These are phyloP conservation scores for Bombus superbus DNA, from an alignment of 1,140 invertebrate species.

Conservation along the genomic window DNA sequence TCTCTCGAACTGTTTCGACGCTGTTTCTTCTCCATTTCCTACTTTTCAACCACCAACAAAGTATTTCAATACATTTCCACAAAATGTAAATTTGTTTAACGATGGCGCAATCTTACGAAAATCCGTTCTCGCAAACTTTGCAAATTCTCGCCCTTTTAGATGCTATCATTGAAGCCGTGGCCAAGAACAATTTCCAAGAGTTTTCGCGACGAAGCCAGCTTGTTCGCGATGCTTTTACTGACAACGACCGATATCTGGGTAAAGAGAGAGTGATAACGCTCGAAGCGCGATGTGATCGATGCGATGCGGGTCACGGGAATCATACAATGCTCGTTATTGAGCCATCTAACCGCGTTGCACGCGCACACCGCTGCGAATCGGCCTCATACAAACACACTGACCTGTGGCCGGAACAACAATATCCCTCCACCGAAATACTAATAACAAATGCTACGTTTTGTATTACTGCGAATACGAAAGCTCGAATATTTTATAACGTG, in stretches of 20 bases:
- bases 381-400: conserved; percentile 19
- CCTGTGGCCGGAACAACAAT: conserved; percentile 51
- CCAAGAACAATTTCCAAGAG: background rate
- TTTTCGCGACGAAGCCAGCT: background rate
- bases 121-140: background rate
- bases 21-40: no score
- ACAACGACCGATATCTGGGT: background rate
- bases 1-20: background rate
- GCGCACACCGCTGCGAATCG: background rate
- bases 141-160: background rate
- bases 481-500: conserved; percentile 10
- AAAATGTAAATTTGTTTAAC: background rate
- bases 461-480: background rate
- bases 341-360: conserved; percentile 58
- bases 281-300: conserved; percentile 55
- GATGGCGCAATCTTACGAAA: background rate
- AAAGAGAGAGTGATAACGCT: conserved; percentile 47
- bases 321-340: conserved; percentile 64
- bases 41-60: background rate
- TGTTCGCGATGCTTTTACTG: background rate
- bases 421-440: conserved; percentile 48
- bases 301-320: conserved; percentile 57
- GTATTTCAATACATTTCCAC: background rate
- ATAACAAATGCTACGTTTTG: conserved; percentile 53
- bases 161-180: no score